Evolutionary conservation across 2,888 invertebrate genomes (phyloP).

Genomic region (Bellardia pandia): DNA sequence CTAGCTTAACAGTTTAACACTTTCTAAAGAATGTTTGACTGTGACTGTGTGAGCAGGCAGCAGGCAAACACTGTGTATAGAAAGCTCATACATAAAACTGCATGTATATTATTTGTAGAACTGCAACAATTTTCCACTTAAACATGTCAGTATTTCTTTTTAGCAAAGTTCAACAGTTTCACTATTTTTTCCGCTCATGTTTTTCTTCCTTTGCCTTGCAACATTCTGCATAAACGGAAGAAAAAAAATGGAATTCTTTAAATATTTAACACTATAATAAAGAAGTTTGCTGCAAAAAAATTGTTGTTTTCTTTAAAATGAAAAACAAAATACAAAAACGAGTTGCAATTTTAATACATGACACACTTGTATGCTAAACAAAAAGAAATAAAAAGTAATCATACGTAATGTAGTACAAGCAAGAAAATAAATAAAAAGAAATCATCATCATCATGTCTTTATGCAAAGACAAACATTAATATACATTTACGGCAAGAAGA

Average conservation of each 20-base stretch:
- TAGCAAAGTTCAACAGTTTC: conserved; percentile 40
- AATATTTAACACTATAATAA: conserved; percentile 55
- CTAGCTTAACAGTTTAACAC: conserved; percentile 16
- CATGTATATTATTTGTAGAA: conserved; percentile 46
- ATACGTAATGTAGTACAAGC: neutral
- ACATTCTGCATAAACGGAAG: neutral
- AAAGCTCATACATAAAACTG: conserved; percentile 10
- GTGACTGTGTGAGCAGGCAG: neutral
- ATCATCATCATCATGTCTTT: neutral
- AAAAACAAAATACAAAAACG: neutral
- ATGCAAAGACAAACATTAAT: neutral
- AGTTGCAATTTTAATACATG: conserved; percentile 37
- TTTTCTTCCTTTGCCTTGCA: conserved; percentile 3
- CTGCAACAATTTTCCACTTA: conserved; percentile 71
- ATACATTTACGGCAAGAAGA: neutral
- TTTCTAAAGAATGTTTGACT: conserved; percentile 29
- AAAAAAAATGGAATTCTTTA: conserved; percentile 32
- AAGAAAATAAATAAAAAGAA: neutral
- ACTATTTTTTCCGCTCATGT: conserved; percentile 10
- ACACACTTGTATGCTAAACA: conserved; percentile 41
- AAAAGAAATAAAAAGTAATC: conserved; percentile 14
- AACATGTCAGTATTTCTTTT: conserved; percentile 60
- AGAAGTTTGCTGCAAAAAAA: conserved; percentile 31
- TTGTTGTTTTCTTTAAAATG: conserved; percentile 10
- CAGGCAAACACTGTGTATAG: neutral